Evolutionary conservation across 1,140 invertebrate genomes (phyloP).

Genomic region (Euura lappo): DNA sequence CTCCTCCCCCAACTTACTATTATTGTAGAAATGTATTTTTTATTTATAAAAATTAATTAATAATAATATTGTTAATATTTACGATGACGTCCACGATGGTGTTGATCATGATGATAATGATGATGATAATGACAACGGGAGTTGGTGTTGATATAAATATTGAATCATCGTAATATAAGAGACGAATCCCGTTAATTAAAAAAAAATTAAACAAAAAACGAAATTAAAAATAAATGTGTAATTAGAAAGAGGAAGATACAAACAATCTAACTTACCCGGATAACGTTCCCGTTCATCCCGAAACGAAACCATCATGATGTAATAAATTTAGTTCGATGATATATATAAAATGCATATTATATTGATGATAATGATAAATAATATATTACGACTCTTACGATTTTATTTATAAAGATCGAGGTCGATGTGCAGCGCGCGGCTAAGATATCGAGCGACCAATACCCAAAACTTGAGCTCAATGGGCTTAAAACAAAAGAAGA

Average conservation of each 20-base stretch:
- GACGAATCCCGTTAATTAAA: neutral
- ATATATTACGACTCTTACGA: conserved; percentile 29
- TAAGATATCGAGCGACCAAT: neutral
- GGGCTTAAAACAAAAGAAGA: neutral
- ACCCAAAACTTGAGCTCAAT: neutral
- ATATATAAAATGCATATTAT: conserved; percentile 16
- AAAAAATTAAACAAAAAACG: neutral
- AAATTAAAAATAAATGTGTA: neutral
- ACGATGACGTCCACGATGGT: neutral
- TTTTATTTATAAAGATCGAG: conserved; percentile 16
- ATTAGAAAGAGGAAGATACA: neutral
- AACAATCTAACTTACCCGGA: neutral
- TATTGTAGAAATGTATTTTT: conserved; percentile 13
- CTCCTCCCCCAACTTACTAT: neutral
- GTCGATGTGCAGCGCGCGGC: neutral
- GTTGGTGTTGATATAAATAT: neutral
- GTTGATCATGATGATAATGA: neutral
- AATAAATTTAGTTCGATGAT: conserved; percentile 29
- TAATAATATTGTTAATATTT: neutral
- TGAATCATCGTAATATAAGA: neutral
- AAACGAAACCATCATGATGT: conserved; percentile 25
- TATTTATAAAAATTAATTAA: conserved; percentile 11
- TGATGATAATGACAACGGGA: neutral
- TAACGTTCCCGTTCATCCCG: neutral
- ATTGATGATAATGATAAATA: conserved; percentile 31